Percentiles rank a stretch among this genome's conserved stretches.
Conservation (phyloP, 2,113 vertebrate genomes). For the Chloroceryle aenea region DNA sequence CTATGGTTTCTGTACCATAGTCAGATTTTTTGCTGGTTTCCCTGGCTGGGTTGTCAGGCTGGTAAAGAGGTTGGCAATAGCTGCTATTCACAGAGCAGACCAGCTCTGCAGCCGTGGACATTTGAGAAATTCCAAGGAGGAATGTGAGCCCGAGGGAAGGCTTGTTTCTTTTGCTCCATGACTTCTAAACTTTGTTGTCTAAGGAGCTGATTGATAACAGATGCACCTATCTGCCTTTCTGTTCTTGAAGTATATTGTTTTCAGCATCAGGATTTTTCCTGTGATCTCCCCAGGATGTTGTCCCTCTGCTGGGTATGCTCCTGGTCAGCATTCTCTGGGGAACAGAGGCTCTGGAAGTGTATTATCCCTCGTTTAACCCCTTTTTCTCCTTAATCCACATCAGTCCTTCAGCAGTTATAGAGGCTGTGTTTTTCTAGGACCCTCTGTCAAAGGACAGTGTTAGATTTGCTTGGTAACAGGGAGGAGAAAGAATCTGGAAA, state of each 20-base stretch:
- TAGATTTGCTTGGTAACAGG: background rate
- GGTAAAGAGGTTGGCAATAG: background rate
- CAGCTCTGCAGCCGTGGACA: background rate
- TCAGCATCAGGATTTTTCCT: background rate
- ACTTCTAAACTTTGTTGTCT: background rate
- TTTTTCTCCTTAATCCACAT: background rate
- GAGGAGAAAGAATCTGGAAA: background rate
- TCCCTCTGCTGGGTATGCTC: background rate
- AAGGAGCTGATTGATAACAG: slow-evolving; percentile 58
- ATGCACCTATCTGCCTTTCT: slow-evolving; percentile 43
- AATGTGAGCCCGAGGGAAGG: slow-evolving; percentile 22
- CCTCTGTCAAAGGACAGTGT: background rate
- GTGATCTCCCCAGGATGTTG: slow-evolving; percentile 31
- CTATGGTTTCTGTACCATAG: background rate
- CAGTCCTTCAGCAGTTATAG: background rate
- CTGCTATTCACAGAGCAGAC: background rate
- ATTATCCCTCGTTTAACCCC: background rate
- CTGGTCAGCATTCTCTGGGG: background rate
- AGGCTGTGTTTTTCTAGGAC: background rate
- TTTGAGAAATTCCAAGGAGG: slow-evolving; percentile 25
- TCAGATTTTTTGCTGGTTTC: background rate
- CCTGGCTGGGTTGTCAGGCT: background rate
- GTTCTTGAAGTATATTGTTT: background rate
- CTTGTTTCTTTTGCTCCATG: background rate
- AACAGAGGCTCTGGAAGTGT: background rate